Evolutionary conservation across 2,797 vertebrate genomes (phyloP).

Genomic region (Calcarius lapponicus): DNA sequence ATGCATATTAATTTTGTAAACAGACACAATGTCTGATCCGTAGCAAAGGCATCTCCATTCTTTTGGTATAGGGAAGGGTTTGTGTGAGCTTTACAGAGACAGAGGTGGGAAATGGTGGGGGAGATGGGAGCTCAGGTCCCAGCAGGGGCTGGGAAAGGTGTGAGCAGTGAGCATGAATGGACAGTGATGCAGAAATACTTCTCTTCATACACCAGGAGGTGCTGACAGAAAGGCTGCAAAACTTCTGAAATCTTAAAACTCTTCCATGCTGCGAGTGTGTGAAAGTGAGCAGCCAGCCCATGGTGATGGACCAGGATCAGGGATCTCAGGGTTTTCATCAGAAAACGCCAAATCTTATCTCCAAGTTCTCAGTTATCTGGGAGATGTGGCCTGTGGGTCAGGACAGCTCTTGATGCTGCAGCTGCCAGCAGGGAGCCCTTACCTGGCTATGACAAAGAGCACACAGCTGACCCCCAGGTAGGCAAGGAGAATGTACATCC

Average conservation of each 20-base stretch:
- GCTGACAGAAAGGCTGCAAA: not conserved
- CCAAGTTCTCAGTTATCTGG: no score
- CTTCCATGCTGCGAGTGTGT: not conserved
- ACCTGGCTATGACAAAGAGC: constrained; percentile 99
- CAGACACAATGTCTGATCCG: not conserved
- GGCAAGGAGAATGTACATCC: constrained; percentile 97
- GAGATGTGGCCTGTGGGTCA: no score
- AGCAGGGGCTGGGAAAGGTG: not conserved
- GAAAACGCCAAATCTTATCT: no score
- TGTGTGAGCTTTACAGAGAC: not conserved
- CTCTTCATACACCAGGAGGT: not conserved
- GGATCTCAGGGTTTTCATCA: no score
- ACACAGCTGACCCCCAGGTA: constrained; percentile 99
- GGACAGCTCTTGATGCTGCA: not conserved
- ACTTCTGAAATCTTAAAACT: not conserved
- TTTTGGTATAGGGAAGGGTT: not conserved
- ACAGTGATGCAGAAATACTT: fast-evolving
- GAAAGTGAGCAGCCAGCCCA: not conserved
- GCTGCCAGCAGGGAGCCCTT: constrained; percentile 42
- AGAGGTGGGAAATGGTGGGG: fast-evolving
- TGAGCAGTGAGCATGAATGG: fast-evolving
- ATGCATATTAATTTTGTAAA: constrained; percentile 58
- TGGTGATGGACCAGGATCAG: fast-evolving
- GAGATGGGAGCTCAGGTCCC: not conserved
- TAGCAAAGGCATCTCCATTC: not conserved